Evolutionary conservation across 2,113 vertebrate genomes (phyloP), one percentile per base, ranked within the genome.

Genomic region (Protobothrops flavoviridis): DNA sequence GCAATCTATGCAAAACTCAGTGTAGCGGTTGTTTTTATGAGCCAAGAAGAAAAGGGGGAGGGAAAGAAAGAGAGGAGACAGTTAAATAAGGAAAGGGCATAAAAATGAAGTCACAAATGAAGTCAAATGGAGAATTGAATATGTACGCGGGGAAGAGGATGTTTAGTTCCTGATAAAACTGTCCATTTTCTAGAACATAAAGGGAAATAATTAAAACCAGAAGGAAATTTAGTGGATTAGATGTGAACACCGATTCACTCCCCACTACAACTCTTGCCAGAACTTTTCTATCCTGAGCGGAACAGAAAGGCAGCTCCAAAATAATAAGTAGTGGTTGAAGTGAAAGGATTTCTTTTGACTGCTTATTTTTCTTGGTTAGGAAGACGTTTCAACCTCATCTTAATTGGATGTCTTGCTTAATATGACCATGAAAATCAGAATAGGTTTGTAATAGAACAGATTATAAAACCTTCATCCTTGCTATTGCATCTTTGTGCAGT

Each of bases 1-100:
- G 64, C 87, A 59, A 33, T 17, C 56, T 89, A 92, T 94, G 87
- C 93, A 94, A 94, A 90, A 93, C 91, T 64, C 20, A 33, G 0
- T 48, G 45, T 53, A 94, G 93, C 24, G 7, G 48, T 64, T 89
- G 55, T n/a, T 61, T 89, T 92, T 90, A 90, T 0, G 39, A 90
- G 92, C 39, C 89, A 39, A 85, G 53, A n/a, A 39, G 89, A 55
- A 23, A 29, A 45, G 39, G 11, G 24, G n/a, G 57, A 43, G 6
- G 17, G 24, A n/a, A n/a, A n/a, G 43, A 48, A 50, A 21, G 59
- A 61, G n/a, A 24, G 11, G 33, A 88, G 50, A 23, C 3, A 23
- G 12, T 43, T 81, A 81, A 81, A 33, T 26, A 87, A 52, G 48
- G 86, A 52, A 53, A 88, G 21, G 55, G 39, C 21, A 2, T 39